Evolutionary conservation across 2,797 vertebrate genomes (phyloP).

Genomic region (Myoxocephalus aenaeus): DNA sequence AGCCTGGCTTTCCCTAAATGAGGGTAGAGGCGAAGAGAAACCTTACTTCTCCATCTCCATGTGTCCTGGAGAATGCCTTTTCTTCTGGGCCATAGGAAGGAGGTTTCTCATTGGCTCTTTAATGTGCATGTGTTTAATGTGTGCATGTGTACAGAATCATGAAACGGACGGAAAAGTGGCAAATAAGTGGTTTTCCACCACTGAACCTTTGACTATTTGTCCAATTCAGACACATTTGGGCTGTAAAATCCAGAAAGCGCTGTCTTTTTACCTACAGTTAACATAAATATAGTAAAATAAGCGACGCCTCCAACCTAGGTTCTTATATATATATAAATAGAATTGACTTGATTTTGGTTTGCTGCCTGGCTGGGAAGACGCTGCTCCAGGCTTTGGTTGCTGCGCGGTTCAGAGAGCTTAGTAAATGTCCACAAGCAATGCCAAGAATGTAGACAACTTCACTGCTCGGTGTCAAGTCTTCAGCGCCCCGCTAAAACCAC

Average conservation of each 20-base stretch:
- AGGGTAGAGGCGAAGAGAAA: no score
- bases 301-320: neutral
- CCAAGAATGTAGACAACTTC: slow-evolving; percentile 74
- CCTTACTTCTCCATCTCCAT: neutral
- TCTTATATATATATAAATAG: neutral
- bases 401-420: slow-evolving; percentile 31
- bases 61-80: neutral
- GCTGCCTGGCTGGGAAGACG: slow-evolving; percentile 6
- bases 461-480: slow-evolving; percentile 52
- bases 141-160: no score
- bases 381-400: slow-evolving; percentile 14
- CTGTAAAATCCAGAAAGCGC: neutral
- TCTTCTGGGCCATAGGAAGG: no score
- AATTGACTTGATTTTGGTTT: slow-evolving; percentile 6
- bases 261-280: neutral
- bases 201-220: neutral
- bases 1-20: neutral
- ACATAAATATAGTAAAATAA: neutral
- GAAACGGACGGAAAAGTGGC: neutral
- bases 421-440: slow-evolving; percentile 56
- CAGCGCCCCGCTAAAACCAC: slow-evolving; percentile 45
- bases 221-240: neutral
- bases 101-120: neutral
- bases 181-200: neutral
- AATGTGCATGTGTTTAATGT: no score